These are phyloP conservation scores for Caretta caretta DNA, from an alignment of 2,113 vertebrate genomes.

Conservation along the genomic window DNA sequence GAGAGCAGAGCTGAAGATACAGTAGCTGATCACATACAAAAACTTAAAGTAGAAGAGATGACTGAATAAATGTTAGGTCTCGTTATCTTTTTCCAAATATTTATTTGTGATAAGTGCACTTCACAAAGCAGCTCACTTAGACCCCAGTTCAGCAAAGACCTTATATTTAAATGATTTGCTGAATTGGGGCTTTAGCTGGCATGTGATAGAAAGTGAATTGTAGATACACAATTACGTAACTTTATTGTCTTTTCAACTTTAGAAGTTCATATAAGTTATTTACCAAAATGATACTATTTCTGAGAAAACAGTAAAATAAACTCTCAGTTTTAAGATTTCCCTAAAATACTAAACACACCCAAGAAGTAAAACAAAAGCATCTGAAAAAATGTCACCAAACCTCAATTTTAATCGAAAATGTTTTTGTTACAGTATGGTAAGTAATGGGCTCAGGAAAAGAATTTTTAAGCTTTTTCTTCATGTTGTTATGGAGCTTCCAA, in stretches of 20 bases:
- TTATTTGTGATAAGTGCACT: background rate
- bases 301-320: background rate
- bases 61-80: background rate
- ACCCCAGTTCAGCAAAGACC: background rate
- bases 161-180: background rate
- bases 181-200: background rate
- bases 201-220: background rate
- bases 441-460: background rate
- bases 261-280: background rate
- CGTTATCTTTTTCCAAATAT: background rate
- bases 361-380: background rate
- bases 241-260: background rate
- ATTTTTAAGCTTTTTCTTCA: background rate
- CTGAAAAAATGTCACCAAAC: background rate
- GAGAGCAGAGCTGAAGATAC: background rate
- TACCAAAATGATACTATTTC: background rate
- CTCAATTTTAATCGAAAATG: background rate
- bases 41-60: background rate
- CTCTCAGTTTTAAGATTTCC: background rate
- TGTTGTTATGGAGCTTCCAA: background rate
- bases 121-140: background rate
- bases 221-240: accelerated
- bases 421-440: background rate
- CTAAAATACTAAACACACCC: background rate
- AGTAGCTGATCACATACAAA: background rate